Conservation (phyloP, 2,797 vertebrate species). For the Salmo trutta region DNA sequence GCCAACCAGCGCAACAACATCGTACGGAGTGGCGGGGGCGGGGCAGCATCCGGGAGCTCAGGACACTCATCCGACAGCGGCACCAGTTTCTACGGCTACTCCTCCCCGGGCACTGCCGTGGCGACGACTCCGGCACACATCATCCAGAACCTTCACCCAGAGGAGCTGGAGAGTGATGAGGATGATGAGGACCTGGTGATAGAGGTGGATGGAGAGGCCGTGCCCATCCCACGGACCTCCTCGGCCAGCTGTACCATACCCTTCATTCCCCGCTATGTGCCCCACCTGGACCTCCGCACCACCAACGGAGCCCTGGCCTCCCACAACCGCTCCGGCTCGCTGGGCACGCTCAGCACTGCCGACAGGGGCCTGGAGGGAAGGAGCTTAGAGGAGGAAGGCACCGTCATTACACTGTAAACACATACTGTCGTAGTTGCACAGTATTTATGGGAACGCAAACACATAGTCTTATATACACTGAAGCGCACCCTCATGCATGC, state of each 20-base stretch:
- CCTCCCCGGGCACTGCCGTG: constrained; percentile 35
- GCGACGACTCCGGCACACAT: constrained; percentile 67
- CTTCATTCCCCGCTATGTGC: constrained; percentile 82
- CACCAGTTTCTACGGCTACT: constrained; percentile 78
- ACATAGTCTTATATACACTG: neutral
- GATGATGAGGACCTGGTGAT: constrained; percentile 93
- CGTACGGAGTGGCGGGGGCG: constrained; percentile 75
- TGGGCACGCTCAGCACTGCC: constrained; percentile 60
- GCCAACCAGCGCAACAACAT: constrained; percentile 97
- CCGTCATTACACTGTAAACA: constrained; percentile 91
- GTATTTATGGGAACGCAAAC: neutral
- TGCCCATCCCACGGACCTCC: constrained; percentile 71
- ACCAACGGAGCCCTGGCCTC: constrained; percentile 81
- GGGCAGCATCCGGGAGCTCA: constrained; percentile 88
- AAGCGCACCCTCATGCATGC: constrained; percentile 19
- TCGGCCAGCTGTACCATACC: constrained; percentile 78
- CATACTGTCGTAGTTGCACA: constrained; percentile 8
- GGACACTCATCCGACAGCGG: constrained; percentile 92
- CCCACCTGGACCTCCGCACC: constrained; percentile 76
- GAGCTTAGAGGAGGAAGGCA: constrained; percentile 92
- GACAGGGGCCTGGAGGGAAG: constrained; percentile 72
- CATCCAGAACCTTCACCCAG: constrained; percentile 81
- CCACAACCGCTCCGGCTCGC: constrained; percentile 64
- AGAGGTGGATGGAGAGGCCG: constrained; percentile 77
- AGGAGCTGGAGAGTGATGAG: constrained; percentile 89